Conservation (phyloP, 2,888 invertebrate species). For the Hyalella azteca region DNA sequence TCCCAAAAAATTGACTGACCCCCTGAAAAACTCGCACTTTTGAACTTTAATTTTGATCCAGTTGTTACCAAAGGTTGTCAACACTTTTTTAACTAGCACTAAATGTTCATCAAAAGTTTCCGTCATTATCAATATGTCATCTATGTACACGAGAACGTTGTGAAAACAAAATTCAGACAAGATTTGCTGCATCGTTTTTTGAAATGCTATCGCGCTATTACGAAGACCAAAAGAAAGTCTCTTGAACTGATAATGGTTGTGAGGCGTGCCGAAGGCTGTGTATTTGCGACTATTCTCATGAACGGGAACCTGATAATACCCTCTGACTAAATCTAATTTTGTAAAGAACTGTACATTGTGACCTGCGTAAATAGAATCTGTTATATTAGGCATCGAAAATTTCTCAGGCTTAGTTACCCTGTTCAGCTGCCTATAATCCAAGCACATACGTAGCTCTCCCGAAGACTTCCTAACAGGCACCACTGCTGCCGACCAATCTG, state of each 20-base stretch:
- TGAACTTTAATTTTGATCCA: not conserved
- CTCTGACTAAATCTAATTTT: not conserved
- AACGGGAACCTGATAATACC: constrained; percentile 25
- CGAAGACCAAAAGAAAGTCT: not conserved
- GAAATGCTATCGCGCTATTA: not conserved
- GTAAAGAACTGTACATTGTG: not conserved
- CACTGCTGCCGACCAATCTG: not conserved
- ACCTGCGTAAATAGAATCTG: not conserved
- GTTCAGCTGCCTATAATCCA: not conserved
- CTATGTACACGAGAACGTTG: not conserved
- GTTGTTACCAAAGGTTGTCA: not conserved
- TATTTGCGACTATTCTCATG: not conserved
- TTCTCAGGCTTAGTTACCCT: not conserved
- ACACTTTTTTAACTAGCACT: not conserved
- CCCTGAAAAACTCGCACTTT: not conserved
- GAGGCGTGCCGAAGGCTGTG: not conserved
- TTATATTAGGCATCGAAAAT: not conserved
- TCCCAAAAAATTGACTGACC: not conserved
- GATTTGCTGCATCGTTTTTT: not conserved
- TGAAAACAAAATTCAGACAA: not conserved
- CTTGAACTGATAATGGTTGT: not conserved
- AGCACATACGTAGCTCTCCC: not conserved
- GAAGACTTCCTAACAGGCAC: not conserved
- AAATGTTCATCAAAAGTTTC: not conserved
- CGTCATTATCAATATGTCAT: not conserved